Conservation (phyloP, 2,797 vertebrate species). For the Pseudochromis fuscus region DNA sequence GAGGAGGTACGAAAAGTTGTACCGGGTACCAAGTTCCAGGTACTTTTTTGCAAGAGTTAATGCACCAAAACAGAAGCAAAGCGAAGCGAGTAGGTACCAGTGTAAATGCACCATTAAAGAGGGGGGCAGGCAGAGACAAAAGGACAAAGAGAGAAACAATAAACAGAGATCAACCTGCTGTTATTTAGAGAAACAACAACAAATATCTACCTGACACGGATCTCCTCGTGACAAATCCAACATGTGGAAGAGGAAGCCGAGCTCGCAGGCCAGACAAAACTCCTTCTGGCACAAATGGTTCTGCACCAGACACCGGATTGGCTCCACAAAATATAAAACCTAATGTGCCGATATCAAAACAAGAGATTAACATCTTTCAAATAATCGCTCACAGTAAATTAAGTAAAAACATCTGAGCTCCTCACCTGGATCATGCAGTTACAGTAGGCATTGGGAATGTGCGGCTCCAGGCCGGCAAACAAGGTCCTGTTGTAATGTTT, state of each 20-base stretch:
- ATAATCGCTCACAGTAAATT: background rate
- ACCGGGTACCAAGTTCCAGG: too few relatives aligned
- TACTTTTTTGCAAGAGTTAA: too few relatives aligned
- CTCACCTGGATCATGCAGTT: constrained; percentile 99
- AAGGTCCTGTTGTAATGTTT: constrained; percentile 99
- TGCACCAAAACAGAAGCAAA: too few relatives aligned
- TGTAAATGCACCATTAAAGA: too few relatives aligned
- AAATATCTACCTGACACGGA: constrained; percentile 91
- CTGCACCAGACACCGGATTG: constrained; percentile 95
- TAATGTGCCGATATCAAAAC: constrained; percentile 51
- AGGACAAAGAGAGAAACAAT: too few relatives aligned
- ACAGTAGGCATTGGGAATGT: constrained; percentile 99
- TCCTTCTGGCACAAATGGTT: constrained; percentile 99
- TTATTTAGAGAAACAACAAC: background rate
- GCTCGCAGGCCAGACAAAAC: constrained; percentile 97
- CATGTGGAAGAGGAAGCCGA: constrained; percentile 99
- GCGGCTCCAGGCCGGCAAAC: constrained; percentile 97
- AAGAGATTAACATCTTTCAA: background rate
- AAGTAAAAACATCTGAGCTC: background rate
- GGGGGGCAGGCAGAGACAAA: too few relatives aligned
- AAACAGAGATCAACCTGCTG: background rate
- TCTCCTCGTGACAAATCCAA: constrained; percentile 96
- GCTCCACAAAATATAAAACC: constrained; percentile 98
- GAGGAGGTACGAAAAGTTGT: too few relatives aligned
- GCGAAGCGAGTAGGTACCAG: too few relatives aligned